These are phyloP conservation scores for Pantala flavescens DNA, from an alignment of 1,140 invertebrate species.

Conservation along the genomic window DNA sequence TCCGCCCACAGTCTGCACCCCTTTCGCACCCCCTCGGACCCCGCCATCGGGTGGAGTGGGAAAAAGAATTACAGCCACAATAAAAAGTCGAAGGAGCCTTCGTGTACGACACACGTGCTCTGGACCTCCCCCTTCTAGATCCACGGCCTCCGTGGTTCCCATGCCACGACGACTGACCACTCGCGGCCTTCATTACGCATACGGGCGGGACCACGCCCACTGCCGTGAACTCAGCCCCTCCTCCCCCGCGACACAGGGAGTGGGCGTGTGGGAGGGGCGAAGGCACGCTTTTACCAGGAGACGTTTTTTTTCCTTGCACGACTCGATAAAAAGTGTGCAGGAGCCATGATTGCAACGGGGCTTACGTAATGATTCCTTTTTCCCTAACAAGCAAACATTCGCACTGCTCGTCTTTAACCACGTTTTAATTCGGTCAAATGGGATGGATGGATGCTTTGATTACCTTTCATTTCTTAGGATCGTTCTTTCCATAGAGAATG, in stretches of 20 bases:
- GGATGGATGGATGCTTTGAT: no score
- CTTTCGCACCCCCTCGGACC: not conserved
- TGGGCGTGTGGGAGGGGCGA: not conserved
- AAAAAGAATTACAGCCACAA: not conserved
- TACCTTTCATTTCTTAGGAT: no score
- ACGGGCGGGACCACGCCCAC: not conserved
- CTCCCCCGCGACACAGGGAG: not conserved
- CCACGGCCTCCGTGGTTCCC: not conserved
- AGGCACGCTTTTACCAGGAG: not conserved
- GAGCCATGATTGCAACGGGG: no score
- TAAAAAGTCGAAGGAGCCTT: not conserved
- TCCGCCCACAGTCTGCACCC: not conserved
- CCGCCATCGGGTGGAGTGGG: not conserved
- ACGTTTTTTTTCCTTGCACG: no score
- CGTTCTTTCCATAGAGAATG: no score
- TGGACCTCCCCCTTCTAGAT: not conserved
- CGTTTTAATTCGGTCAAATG: no score
- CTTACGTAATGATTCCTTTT: no score
- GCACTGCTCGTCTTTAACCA: no score
- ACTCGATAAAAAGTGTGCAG: no score
- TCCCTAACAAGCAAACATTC: no score
- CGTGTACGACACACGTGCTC: not conserved
- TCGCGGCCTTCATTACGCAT: conserved; percentile 7
- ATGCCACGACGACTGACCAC: not conserved
- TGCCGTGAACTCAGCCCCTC: not conserved